Conservation (phyloP, 1,140 invertebrate species). For the Delia radicum region DNA sequence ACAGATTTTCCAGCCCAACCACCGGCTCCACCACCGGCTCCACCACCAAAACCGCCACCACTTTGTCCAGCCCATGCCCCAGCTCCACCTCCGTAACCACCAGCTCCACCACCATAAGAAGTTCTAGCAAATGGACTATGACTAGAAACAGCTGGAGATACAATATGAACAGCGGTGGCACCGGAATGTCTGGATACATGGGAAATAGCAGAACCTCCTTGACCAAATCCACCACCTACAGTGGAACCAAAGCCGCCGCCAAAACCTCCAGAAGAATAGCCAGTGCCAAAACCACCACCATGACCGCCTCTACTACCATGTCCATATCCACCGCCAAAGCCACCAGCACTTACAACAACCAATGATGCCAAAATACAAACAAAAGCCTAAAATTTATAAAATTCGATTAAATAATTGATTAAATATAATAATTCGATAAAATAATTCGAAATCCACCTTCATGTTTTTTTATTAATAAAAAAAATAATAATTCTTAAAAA, state of each 20-base stretch:
- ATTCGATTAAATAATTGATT: too few relatives aligned
- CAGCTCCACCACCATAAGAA: slow-evolving; percentile 11
- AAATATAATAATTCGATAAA: too few relatives aligned
- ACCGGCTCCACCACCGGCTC: slow-evolving; percentile 21
- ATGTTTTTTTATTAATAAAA: too few relatives aligned
- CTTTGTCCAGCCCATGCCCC: slow-evolving; percentile 16
- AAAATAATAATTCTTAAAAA: too few relatives aligned
- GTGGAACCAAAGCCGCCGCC: slow-evolving; percentile 22
- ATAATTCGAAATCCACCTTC: too few relatives aligned
- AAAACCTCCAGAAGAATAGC: slow-evolving; percentile 30
- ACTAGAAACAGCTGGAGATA: too few relatives aligned
- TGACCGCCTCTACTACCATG: slow-evolving; percentile 31
- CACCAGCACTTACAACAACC: slow-evolving; percentile 23
- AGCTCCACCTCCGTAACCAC: neutral
- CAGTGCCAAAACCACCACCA: too few relatives aligned
- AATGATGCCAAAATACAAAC: slow-evolving; percentile 34
- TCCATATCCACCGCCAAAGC: too few relatives aligned
- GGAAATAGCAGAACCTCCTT: neutral
- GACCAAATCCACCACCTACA: neutral
- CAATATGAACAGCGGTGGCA: neutral
- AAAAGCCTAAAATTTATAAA: too few relatives aligned
- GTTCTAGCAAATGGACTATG: too few relatives aligned
- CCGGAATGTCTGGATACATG: neutral
- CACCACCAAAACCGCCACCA: slow-evolving; percentile 12
- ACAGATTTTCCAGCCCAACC: neutral